Base-by-base conservation (phyloP, 2,888 invertebrate species). In the Eristalinus aeneus region DNA sequence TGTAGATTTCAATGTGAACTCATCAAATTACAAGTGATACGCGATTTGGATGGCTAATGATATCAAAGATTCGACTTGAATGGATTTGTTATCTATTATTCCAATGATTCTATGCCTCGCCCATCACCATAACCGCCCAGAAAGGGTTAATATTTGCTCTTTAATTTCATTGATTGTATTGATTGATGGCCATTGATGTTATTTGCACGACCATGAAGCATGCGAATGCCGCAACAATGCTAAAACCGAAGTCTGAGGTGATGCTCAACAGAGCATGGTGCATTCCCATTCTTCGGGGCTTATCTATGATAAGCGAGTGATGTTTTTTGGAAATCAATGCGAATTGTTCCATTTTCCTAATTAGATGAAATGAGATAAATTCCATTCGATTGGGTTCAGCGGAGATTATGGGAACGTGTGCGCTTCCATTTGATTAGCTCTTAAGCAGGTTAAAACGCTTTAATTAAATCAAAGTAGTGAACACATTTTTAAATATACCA, bases 101-200 rank as follows among this genome's bases (percentile, higher is more conserved):
- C 54, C 32, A 6, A 39, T 54, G 6, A 20, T 12, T 39, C 39
- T 12, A 11, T 23, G 32, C 32, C 54, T 20, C 10, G 2, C 10
- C n/a, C n/a, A 4, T 12, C n/a, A 2, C n/a, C 23, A 32, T n/a
- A 63, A 63, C n/a, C 56, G 54, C 22, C 69, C 64, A n/a, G 23
- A 77, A 74, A 63, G 71, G 77, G 86, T 78, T 82, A 82, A 86
- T 86, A 86, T 86, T 86, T 86, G 82, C 82, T 71, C 74, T 78
- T 86, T 81, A 86, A 82, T 86, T 82, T 74, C 58, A 39, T 36
- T 73, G 73, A 86, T 86, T 86, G 72, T 86, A 82, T 86, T 86
- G 77, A 82, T 74, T 82, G 64, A 82, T 82, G 69, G 77, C 34
- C 72, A 86, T 68, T 78, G 73, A 64, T 68, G 67, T 65, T 75